These are phyloP conservation scores for Dynastes hyllus DNA, from an alignment of 2,888 invertebrate genomes.

Conservation along the genomic window DNA sequence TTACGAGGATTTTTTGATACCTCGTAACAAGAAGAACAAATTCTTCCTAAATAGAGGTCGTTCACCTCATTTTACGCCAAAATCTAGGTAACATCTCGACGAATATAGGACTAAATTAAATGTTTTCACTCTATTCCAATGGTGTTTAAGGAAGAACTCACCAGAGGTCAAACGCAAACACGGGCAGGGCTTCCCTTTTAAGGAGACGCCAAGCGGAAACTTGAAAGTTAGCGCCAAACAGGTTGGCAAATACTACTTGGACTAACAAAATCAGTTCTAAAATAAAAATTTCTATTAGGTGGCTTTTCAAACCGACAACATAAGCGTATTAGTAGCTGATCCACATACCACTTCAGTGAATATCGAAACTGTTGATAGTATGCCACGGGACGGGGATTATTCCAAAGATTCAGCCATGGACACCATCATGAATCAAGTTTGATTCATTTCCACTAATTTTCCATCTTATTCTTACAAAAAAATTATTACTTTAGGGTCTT, in stretches of 20 bases:
- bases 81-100: slow-evolving; percentile 22
- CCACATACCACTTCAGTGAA: slow-evolving; percentile 79
- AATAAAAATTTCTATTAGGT: slow-evolving; percentile 71
- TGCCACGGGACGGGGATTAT: slow-evolving; percentile 55
- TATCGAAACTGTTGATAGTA: slow-evolving; percentile 64
- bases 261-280: not conserved
- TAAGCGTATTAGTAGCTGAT: slow-evolving; percentile 80
- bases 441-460: not conserved
- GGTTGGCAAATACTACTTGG: slow-evolving; percentile 67
- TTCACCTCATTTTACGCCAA: slow-evolving; percentile 17
- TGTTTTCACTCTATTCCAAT: not conserved
- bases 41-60: not conserved
- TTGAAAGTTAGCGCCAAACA: slow-evolving; percentile 81
- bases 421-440: slow-evolving; percentile 56
- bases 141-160: slow-evolving; percentile 52
- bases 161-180: slow-evolving; percentile 30
- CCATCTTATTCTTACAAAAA: not conserved
- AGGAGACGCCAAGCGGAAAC: slow-evolving; percentile 80
- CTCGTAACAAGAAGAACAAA: slow-evolving; percentile 44
- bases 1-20: slow-evolving; percentile 47
- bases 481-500: slow-evolving; percentile 52
- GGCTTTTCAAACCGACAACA: slow-evolving; percentile 80
- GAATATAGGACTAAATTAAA: not conserved
- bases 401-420: slow-evolving; percentile 64
- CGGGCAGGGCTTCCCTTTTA: slow-evolving; percentile 76